Base-by-base conservation (phyloP, 2,113 vertebrate species). In the Sminthopsis crassicaudata region DNA sequence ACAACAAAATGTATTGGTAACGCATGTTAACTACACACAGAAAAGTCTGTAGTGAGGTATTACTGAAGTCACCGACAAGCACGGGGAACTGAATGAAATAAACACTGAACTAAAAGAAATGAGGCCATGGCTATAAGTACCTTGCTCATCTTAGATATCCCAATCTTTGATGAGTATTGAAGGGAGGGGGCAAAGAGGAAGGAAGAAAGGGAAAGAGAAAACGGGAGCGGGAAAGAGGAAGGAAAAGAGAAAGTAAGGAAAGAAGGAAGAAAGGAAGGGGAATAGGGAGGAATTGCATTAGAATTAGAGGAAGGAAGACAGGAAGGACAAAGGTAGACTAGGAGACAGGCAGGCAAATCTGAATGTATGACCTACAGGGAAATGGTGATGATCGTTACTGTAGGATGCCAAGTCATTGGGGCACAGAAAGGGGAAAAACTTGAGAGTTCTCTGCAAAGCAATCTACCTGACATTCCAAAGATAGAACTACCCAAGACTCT, bases 21-120 rank as follows among this genome's bases (percentile, higher is more conserved):
- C 0, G 2, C 92, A 27, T 94, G 8, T 0, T 1, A 0, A 9
- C 0, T 0, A 26, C 6, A 3, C 2, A 0, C 0, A 19, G 14
- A 26, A 67, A 84, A 42, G 7, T n/a, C n/a, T 84, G 51, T 46
- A 4, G 0, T 10, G 0, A 0, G 9, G 14, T 22, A 5, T 0
- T 5, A 53, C 9, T 14, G 42, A 53, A 2, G 53, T 60, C 30
- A 27, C 24, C 2, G 89, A 8, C n/a, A 24, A 84, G 48, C 0
- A 0, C 52, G 1, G 0, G 0, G 27, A 89, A 14, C 50, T 0
- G 14, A 53, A 92, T 42, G 89, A n/a, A 55, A 16, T 0, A 16
- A 16, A 7, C 57, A 0, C 19, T 0, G n/a, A 54, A n/a, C 60
- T 22, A 19, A n/a, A 55, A 90, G 42, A 30, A 89, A 19, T 26